Percentiles rank a stretch among this genome's conserved stretches.
These are phyloP conservation scores for Phainopepla nitens DNA, from an alignment of 2,113 vertebrate species.

Conservation along the genomic window DNA sequence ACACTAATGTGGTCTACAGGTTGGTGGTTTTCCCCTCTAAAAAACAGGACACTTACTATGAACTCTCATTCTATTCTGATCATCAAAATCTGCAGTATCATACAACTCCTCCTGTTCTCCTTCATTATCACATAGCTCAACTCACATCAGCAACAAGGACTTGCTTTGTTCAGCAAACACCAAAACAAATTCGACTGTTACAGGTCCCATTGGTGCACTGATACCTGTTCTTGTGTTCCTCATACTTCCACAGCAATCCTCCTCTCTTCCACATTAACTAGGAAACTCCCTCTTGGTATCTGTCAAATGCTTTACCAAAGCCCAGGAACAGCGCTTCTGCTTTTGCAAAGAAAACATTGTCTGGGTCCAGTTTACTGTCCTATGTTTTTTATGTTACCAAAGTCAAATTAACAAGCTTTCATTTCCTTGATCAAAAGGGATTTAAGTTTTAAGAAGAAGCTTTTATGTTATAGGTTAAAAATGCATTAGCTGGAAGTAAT, in stretches of 20 bases:
- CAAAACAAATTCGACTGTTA: neutral
- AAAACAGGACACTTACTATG: neutral
- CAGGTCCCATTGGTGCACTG: too few relatives aligned
- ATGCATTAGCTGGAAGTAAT: neutral
- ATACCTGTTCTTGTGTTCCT: neutral
- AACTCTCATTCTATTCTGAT: neutral
- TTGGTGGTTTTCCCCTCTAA: neutral
- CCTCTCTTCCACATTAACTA: neutral
- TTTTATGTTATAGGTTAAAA: neutral
- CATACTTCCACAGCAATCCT: neutral
- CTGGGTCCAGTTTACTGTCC: neutral
- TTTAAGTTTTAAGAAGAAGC: neutral
- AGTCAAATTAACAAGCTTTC: neutral
- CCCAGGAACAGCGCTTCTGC: neutral
- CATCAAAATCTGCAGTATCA: neutral
- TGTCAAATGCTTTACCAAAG: neutral
- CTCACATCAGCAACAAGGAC: neutral
- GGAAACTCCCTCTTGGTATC: neutral
- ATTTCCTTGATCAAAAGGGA: neutral
- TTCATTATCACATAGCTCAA: neutral
- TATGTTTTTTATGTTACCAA: neutral
- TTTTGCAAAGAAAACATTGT: neutral
- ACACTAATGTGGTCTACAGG: neutral
- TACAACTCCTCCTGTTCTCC: neutral
- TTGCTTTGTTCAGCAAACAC: neutral